These are phyloP conservation scores for Rosalia funebris DNA, from an alignment of 2,888 invertebrate species.

Conservation along the genomic window DNA sequence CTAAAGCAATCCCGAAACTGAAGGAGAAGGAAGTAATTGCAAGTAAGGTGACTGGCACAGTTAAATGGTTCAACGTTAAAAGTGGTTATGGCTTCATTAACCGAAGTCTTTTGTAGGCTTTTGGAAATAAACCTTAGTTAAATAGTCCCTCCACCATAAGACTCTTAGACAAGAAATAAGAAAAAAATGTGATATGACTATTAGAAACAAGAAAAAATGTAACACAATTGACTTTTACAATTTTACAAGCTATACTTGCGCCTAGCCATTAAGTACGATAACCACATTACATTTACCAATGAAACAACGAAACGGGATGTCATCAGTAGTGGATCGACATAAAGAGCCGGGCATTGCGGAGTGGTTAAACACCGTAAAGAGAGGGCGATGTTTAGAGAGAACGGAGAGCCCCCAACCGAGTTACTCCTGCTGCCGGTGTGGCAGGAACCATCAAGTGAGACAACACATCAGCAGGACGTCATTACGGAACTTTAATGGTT, in stretches of 20 bases:
- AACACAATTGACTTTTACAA: too few relatives aligned
- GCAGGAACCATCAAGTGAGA: slow-evolving; percentile 43
- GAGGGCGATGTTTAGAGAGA: slow-evolving; percentile 1
- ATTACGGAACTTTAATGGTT: slow-evolving; percentile 46
- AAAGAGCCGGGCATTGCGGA: slow-evolving; percentile 14
- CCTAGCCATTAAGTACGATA: not conserved
- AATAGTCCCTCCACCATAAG: too few relatives aligned
- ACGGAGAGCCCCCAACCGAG: slow-evolving; percentile 11
- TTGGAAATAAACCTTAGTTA: too few relatives aligned
- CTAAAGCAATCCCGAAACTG: too few relatives aligned
- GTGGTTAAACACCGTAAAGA: slow-evolving; percentile 23
- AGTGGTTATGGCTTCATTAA: too few relatives aligned
- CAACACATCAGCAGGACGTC: slow-evolving; percentile 46
- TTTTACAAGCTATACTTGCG: not conserved
- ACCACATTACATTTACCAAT: slow-evolving; percentile 10
- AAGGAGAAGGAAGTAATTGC: too few relatives aligned
- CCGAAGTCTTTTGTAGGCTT: too few relatives aligned
- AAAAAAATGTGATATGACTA: too few relatives aligned
- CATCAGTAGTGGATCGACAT: slow-evolving; percentile 11
- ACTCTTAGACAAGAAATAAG: too few relatives aligned
- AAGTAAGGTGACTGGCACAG: too few relatives aligned
- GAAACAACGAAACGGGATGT: slow-evolving; percentile 16
- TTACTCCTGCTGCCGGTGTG: slow-evolving; percentile 21
- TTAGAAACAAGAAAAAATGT: too few relatives aligned
- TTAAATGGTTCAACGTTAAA: too few relatives aligned